A percentile compares a stretch with the other conserved stretches of the same genome.
Evolutionary conservation across 2,797 vertebrate genomes (phyloP).

Genomic region (Parauchenoglanis punctatus): DNA sequence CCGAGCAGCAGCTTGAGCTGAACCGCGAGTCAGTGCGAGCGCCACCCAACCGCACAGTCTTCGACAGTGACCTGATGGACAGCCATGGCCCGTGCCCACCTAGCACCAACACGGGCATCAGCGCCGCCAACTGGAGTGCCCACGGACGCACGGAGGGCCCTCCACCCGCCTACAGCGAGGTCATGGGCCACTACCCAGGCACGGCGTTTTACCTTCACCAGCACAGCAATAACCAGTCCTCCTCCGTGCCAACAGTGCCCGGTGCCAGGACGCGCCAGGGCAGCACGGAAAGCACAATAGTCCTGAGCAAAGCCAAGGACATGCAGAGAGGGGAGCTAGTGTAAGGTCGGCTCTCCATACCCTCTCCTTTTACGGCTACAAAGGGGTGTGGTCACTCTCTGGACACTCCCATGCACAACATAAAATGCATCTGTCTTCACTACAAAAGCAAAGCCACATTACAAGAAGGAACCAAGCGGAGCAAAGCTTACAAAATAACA

Average conservation of each 20-base stretch:
- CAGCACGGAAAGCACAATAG: conserved; percentile 89
- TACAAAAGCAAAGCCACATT: conserved; percentile 62
- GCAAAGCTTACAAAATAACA: conserved; percentile 76
- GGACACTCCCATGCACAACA: conserved; percentile 78
- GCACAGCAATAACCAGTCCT: conserved; percentile 85
- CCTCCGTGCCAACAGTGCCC: conserved; percentile 70
- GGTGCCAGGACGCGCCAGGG: conserved; percentile 84
- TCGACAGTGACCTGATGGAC: conserved; percentile 87
- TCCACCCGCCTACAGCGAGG: conserved; percentile 93
- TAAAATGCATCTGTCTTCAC: conserved; percentile 66
- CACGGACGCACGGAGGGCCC: conserved; percentile 91
- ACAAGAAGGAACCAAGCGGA: conserved; percentile 69
- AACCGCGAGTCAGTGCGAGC: conserved; percentile 85
- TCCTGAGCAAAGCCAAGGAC: conserved; percentile 86
- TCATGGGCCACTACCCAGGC: conserved; percentile 89
- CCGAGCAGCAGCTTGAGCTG: conserved; percentile 89
- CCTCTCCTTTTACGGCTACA: conserved; percentile 50
- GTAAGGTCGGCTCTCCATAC: conserved; percentile 67
- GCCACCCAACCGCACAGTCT: conserved; percentile 88
- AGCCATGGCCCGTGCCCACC: conserved; percentile 85
- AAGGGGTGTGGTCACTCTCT: conserved; percentile 64
- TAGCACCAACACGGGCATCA: conserved; percentile 96
- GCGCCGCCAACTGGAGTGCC: conserved; percentile 87
- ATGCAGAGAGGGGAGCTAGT: conserved; percentile 86
- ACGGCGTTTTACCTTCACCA: conserved; percentile 92